phyloP scores from a whole-genome alignment of 2,113 vertebrate genomes.

The Falco punctatus region DNA sequence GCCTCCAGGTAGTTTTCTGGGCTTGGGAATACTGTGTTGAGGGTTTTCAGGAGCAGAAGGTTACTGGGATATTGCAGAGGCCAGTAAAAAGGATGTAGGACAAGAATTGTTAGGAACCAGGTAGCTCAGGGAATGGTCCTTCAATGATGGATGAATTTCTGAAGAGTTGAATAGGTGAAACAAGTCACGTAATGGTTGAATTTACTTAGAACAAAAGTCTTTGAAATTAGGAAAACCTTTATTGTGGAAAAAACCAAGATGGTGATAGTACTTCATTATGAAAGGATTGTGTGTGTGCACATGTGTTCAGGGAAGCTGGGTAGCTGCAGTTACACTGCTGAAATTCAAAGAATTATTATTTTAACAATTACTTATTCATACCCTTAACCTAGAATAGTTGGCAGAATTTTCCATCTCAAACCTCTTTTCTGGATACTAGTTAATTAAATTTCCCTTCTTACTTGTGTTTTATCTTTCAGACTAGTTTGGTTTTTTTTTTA shows the following conservation, averaged over 20 bases:
- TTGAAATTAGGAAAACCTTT: not conserved
- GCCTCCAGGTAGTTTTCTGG: not conserved
- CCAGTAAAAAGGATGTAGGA: not conserved
- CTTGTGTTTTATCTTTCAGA: conserved; percentile 2
- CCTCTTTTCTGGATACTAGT: not conserved
- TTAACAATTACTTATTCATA: not conserved
- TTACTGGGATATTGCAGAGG: not conserved
- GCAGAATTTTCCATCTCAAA: not conserved
- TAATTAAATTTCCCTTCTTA: conserved; percentile 30
- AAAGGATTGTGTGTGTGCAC: not conserved
- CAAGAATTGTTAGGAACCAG: not conserved
- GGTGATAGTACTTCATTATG: not conserved
- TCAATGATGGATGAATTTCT: not conserved
- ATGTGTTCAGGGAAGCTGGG: not conserved
- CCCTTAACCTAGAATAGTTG: not conserved
- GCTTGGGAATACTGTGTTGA: not conserved
- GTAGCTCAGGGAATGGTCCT: not conserved
- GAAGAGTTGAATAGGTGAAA: not conserved
- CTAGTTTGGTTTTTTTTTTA: not conserved
- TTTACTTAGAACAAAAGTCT: not conserved
- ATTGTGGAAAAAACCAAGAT: not conserved
- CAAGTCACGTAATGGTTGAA: not conserved
- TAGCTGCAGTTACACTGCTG: not conserved
- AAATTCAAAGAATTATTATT: not conserved
- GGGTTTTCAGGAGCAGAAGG: not conserved